Evolutionary conservation across 37 sponge, comb jelly and placozoan genomes (phyloP), one percentile per base, ranked within the genome.

Genomic region (Dysidea cf. avara): DNA sequence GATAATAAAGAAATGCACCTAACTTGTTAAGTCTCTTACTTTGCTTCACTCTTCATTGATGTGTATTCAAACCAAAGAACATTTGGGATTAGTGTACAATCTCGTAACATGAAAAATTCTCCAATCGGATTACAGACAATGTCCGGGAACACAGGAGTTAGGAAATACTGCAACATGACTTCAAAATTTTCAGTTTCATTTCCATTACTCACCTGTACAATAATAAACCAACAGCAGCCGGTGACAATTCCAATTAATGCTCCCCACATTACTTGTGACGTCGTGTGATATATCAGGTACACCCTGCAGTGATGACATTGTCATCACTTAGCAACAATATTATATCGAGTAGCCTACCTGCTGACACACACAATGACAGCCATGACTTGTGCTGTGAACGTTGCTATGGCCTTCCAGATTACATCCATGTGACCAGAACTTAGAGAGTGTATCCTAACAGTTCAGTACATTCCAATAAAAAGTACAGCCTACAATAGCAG

Each of bases 41-140:
- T 91, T 48, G 86, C 58, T 61, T 92, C 93, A 43, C 56, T 39
- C 56, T 91, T 65, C 0, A 61, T 69, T 40, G 85, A 68, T 16
- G 90, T 81, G 80, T 76, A 92, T 34, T 92, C 93, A 47, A 63
- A 92, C 90, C 93, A 88, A 39, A 92, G 52, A 48, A 66, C 53
- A 69, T 92, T 83, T 17, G 93, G 93, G 18, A 92, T 89, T 18
- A 53, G 48, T 3, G 93, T 79, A 50, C 80, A 30, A 69, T 92
- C 93, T 40, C 85, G 81, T 11, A 92, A 17, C 67, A 87, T 26
- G 21, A 88, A 39, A 29, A 71, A 38, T 39, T 92, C 93, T 3
- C 80, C 67, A 12, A 89, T 58, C 47, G 28, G 40, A 86, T 87
- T 89, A 61, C 4, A n/a, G 37, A n/a, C 46, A 54, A 86, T 81